Percentiles rank a stretch among this genome's conserved stretches.
Evolutionary conservation across 2,888 invertebrate genomes (phyloP).

Genomic region (Listrodromus nycthemerus): DNA sequence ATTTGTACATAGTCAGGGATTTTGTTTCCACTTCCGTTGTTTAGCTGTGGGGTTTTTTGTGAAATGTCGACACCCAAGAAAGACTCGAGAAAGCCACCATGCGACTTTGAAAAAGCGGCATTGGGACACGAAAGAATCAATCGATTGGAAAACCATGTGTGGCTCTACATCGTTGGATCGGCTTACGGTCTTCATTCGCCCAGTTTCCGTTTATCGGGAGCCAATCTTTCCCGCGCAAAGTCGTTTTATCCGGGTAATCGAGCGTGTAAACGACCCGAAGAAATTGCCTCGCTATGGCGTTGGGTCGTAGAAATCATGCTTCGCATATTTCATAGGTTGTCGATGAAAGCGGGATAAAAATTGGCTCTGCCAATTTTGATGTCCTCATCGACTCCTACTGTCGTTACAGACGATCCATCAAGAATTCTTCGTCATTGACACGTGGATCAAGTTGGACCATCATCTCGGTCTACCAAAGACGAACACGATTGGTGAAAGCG

Average conservation of each 20-base stretch:
- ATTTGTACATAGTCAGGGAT: too few species aligned
- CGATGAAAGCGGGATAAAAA: not conserved
- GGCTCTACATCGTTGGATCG: not conserved
- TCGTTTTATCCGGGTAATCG: slow-evolving; percentile 47
- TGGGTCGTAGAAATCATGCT: slow-evolving; percentile 7
- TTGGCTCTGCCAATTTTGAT: not conserved
- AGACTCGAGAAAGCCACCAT: too few species aligned
- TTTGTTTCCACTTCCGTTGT: too few species aligned
- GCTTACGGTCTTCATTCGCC: not conserved
- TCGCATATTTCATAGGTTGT: not conserved
- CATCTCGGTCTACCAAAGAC: too few species aligned
- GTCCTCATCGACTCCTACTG: not conserved
- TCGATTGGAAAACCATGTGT: too few species aligned
- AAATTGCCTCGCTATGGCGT: not conserved
- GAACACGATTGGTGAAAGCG: too few species aligned
- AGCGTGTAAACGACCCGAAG: slow-evolving; percentile 33
- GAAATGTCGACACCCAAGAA: not conserved
- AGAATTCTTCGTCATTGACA: not conserved
- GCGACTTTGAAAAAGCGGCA: too few species aligned
- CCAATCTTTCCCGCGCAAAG: not conserved
- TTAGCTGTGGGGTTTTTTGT: too few species aligned
- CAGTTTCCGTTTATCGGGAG: not conserved
- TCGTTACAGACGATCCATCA: not conserved
- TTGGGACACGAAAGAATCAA: too few species aligned
- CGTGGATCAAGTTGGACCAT: too few species aligned